These are phyloP conservation scores for Linepithema humile DNA, from an alignment of 1,140 invertebrate genomes.

Conservation along the genomic window DNA sequence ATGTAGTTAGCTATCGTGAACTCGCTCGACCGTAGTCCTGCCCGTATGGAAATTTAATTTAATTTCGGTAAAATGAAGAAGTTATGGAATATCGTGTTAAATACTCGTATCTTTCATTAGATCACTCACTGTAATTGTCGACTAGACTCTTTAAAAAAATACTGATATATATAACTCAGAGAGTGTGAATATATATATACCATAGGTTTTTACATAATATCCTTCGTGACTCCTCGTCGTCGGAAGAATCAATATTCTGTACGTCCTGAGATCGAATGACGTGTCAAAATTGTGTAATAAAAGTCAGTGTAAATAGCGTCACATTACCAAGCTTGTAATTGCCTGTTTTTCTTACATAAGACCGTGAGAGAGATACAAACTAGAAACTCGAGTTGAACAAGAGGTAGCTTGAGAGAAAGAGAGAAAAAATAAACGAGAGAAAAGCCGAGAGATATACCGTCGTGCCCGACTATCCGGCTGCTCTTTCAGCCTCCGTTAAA, in stretches of 20 bases:
- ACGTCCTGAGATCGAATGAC: neutral
- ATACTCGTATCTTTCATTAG: neutral
- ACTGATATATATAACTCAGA: neutral
- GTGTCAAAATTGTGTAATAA: slow-evolving; percentile 24
- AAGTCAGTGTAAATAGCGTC: slow-evolving; percentile 10
- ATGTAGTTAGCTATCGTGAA: neutral
- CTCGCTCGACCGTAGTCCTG: neutral
- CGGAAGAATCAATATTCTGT: neutral
- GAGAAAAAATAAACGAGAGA: neutral
- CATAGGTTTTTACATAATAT: neutral
- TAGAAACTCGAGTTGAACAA: slow-evolving; percentile 25
- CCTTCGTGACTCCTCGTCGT: neutral
- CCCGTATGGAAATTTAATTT: slow-evolving; percentile 25
- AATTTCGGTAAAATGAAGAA: slow-evolving; percentile 26
- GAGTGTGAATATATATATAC: neutral
- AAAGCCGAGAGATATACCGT: slow-evolving; percentile 16
- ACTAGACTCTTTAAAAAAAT: neutral
- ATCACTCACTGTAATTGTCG: neutral
- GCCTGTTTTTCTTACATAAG: slow-evolving; percentile 27
- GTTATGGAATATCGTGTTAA: neutral
- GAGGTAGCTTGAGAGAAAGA: neutral
- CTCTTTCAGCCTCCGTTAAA: slow-evolving; percentile 35
- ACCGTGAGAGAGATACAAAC: slow-evolving; percentile 35
- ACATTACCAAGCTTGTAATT: slow-evolving; percentile 29
- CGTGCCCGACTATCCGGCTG: slow-evolving; percentile 4